Conservation (phyloP, 2,113 vertebrate species). For the Shinisaurus crocodilurus region DNA sequence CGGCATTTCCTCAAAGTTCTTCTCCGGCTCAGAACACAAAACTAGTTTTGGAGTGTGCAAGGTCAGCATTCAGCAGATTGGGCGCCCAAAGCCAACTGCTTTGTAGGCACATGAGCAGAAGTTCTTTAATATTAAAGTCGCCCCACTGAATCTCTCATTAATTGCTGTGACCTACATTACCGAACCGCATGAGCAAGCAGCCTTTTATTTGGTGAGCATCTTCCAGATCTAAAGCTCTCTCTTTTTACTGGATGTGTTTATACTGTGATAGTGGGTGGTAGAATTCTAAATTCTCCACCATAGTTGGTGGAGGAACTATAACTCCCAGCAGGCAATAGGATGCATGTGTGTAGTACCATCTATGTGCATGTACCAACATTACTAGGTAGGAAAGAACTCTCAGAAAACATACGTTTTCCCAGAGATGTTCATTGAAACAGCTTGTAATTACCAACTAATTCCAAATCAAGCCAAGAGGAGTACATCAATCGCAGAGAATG, state of each 20-base stretch:
- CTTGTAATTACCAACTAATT: background rate
- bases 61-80: too few relatives aligned
- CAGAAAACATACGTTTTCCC: background rate
- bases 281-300: background rate
- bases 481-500: background rate
- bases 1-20: too few relatives aligned
- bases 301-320: background rate
- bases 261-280: background rate
- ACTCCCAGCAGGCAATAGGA: background rate
- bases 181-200: too few relatives aligned
- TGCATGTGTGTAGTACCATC: background rate
- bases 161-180: too few relatives aligned
- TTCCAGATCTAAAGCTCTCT: background rate
- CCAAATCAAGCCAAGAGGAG: background rate
- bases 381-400: background rate
- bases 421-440: background rate
- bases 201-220: background rate
- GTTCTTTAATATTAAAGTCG: too few relatives aligned
- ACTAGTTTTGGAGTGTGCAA: too few relatives aligned
- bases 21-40: too few relatives aligned
- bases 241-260: too few relatives aligned
- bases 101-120: too few relatives aligned
- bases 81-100: too few relatives aligned
- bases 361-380: background rate
- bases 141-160: too few relatives aligned